A percentile compares a stretch with the other conserved stretches of the same genome.
Evolutionary conservation across 2,113 vertebrate species (phyloP).

Genomic region (Petromus typicus): DNA sequence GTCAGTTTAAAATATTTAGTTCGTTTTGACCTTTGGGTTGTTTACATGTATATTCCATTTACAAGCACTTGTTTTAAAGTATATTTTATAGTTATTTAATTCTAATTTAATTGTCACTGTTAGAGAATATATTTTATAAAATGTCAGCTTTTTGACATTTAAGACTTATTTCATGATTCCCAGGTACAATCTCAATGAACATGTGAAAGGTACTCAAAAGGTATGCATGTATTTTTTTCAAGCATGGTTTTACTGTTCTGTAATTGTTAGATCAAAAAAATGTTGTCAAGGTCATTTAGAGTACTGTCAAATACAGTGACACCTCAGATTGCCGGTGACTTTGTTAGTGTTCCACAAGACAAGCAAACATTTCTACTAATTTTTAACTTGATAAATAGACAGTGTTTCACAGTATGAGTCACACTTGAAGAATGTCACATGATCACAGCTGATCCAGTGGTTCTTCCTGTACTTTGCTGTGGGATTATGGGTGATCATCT

Average conservation of each 20-base stretch:
- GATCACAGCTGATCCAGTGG: background rate
- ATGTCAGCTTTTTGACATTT: background rate
- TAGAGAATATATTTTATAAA: background rate
- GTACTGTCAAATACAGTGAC: background rate
- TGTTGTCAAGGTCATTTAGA: background rate
- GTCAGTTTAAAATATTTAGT: background rate
- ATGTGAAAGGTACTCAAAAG: background rate
- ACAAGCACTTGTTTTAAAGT: background rate
- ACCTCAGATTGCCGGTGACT: background rate
- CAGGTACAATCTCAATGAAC: background rate
- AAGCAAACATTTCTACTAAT: background rate
- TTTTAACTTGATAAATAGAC: background rate
- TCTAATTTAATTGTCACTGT: background rate
- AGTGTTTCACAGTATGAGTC: background rate
- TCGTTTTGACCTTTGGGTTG: background rate
- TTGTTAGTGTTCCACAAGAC: background rate
- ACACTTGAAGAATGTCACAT: background rate
- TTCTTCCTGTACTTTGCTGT: background rate
- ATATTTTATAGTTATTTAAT: background rate
- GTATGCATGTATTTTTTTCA: background rate
- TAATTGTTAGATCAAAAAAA: background rate
- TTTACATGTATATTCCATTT: background rate
- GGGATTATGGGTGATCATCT: background rate
- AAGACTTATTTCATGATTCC: background rate
- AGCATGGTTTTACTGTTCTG: background rate